These are phyloP conservation scores for Siniperca scherzeri DNA, from an alignment of 2,797 vertebrate genomes.

Conservation along the genomic window DNA sequence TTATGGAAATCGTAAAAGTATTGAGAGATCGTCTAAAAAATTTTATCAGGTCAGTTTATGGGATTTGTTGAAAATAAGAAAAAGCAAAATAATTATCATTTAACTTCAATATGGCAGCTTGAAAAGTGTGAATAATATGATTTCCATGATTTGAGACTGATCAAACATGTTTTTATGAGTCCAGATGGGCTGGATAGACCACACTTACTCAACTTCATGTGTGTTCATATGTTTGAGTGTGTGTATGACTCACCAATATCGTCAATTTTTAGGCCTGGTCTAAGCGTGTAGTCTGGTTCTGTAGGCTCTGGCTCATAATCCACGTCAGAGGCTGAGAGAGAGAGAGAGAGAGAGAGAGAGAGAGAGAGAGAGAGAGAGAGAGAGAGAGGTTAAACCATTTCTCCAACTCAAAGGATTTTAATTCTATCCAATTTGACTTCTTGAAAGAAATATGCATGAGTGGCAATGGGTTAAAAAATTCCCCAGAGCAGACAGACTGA, in stretches of 20 bases:
- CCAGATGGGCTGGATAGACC: conserved; percentile 2
- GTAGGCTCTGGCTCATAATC: conserved; percentile 92
- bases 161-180: conserved; percentile 15
- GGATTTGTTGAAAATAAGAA: background rate
- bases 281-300: conserved; percentile 94
- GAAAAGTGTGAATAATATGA: conserved; percentile 9
- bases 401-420: conserved; percentile 65
- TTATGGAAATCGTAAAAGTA: background rate
- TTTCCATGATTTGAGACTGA: conserved; percentile 8
- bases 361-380: conserved; percentile 54
- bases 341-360: conserved; percentile 43
- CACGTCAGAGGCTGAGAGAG: conserved; percentile 70
- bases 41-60: background rate
- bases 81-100: background rate
- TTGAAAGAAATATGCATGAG: conserved; percentile 55
- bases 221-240: conserved; percentile 6
- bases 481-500: conserved; percentile 69
- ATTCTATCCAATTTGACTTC: conserved; percentile 75
- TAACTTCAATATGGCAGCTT: background rate
- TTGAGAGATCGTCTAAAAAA: background rate
- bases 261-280: conserved; percentile 94
- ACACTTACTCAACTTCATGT: conserved; percentile 24
- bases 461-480: conserved; percentile 69
- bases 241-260: conserved; percentile 91
- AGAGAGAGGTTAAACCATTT: conserved; percentile 70